Base-by-base conservation (phyloP, 2,888 invertebrate species). In the Campoplex nolae region DNA sequence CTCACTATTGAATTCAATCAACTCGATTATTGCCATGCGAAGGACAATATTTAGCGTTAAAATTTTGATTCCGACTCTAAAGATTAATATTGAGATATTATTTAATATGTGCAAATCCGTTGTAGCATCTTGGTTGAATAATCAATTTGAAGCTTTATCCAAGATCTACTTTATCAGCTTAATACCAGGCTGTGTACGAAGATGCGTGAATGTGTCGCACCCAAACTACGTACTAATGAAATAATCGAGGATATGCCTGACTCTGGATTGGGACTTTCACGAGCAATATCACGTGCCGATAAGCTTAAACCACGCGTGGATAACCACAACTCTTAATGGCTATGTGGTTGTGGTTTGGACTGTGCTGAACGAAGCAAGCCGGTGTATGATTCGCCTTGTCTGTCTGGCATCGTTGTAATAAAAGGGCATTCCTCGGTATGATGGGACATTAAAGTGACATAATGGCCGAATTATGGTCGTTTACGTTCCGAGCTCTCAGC, bases 291-390 rank as follows among this genome's bases (percentile, higher is more conserved):
- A 18, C 65, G 65, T 73, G 73, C 54, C 48, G 70, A 83, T 76
- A 83, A 86, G 79, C 85, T 62, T 42, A 58, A 76, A 87, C 79
- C 80, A 80, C 85, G 70, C 54, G 74, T 56, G 80, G 86, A 85
- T 88, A 85, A 88, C 81, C 88, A 79, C 89, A 84, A 86, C 84
- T 88, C 84, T 87, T 88, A 81, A 87, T 86, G 74, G 84, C 62
- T 78, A 70, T 82, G 81, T 71, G 75, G 70, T 67, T 51, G 45
- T 11, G 79, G 51, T 28, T 81, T 56, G 58, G 56, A 28, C 68
- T 58, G 13, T 28, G 75, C 51, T 45, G 45, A 71, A 28, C 68
- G 45, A 48, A 51, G 56, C 35, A 48, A 48, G 48, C 45, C 7
- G 48, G 48, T 62, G 54, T 71, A 56, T 79, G 32, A 48, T 67